These are phyloP conservation scores for Onychostoma macrolepis DNA, from an alignment of 2,113 vertebrate genomes.

Conservation along the genomic window DNA sequence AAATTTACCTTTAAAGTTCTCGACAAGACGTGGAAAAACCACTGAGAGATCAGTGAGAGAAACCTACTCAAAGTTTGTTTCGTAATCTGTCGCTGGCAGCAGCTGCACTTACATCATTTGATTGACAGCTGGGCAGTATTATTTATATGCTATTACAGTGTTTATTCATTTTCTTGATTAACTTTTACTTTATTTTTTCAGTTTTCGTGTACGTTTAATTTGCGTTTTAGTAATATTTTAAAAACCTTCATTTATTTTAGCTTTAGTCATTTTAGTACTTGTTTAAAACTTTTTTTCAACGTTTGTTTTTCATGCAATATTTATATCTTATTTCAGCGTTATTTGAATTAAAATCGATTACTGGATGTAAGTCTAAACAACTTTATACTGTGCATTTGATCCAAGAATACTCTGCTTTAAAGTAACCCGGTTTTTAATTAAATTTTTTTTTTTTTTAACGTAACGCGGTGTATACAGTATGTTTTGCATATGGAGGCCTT, in stretches of 20 bases:
- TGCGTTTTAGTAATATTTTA: not conserved
- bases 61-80: not conserved
- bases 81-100: not conserved
- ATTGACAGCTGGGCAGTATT: not conserved
- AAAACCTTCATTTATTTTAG: not conserved
- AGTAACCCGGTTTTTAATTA: not conserved
- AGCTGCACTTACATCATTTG: constrained; percentile 47
- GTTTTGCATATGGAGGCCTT: not conserved
- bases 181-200: not conserved
- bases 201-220: not conserved
- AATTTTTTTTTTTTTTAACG: too few relatives aligned
- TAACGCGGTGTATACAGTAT: not conserved
- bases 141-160: too few relatives aligned
- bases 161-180: not conserved
- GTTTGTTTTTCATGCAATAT: too few relatives aligned
- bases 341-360: not conserved
- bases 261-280: not conserved
- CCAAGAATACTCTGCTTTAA: not conserved
- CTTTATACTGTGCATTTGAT: not conserved
- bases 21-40: not conserved
- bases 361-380: not conserved
- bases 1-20: not conserved
- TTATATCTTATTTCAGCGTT: not conserved
- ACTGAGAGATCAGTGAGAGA: too few relatives aligned
- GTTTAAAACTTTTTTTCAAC: too few relatives aligned